Percentiles rank a stretch among this genome's conserved stretches.
phyloP scores from a whole-genome alignment of 2,113 vertebrate genomes.

The Dromiciops gliroides region DNA sequence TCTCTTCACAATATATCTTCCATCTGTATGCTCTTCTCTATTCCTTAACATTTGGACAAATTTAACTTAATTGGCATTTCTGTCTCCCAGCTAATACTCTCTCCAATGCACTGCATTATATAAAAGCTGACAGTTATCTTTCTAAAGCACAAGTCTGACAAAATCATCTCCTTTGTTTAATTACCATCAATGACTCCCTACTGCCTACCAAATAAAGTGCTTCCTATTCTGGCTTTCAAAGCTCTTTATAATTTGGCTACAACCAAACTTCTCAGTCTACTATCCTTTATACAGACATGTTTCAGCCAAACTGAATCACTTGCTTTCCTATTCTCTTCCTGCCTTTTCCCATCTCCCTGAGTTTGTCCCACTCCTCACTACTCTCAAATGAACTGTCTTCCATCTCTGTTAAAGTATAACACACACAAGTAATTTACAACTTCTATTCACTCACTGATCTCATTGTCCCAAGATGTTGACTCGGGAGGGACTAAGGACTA shows the following conservation, averaged over 20 bases:
- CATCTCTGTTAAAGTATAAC: background rate
- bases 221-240: background rate
- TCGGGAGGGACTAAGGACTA: background rate
- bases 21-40: background rate
- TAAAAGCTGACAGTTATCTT: background rate
- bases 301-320: background rate
- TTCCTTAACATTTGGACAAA: background rate
- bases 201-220: background rate
- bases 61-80: background rate
- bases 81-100: background rate
- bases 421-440: background rate
- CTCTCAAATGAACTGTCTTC: background rate
- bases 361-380: background rate
- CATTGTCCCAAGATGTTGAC: background rate
- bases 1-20: background rate
- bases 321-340: background rate
- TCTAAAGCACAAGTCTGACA: background rate
- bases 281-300: too few relatives aligned
- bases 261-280: too few relatives aligned
- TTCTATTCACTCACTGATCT: background rate
- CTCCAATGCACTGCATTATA: background rate
- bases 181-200: background rate
- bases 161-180: background rate
- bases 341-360: background rate
- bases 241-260: background rate